Base-by-base conservation (phyloP, 2,113 vertebrate genomes). In the Myotis brandtii region DNA sequence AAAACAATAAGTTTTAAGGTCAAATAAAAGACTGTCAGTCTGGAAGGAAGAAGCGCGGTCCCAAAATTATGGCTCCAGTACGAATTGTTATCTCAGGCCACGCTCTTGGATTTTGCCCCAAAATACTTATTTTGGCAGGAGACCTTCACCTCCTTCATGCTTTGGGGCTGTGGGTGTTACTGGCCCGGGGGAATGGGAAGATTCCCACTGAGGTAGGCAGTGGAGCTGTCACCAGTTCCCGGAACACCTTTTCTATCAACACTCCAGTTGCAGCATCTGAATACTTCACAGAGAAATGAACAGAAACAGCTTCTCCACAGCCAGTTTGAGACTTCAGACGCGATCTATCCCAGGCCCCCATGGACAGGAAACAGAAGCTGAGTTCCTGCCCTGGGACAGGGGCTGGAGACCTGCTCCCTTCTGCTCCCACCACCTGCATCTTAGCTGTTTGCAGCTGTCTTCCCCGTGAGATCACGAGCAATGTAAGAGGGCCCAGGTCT, bases 1-100 rank as follows among this genome's bases (percentile, higher is more conserved):
- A 62, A 62, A 62, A 62, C 59, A 62, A 4, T 56, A 21, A 16
- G 30, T 90, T 72, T 80, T 91, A 50, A 91, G 62, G 81, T 82
- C 43, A 72, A 75, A 37, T 16, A 81, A 75, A 66, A 82, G 76
- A 43, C 77, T 21, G n/a, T 86, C 5, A 9, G 56, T 66, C 54
- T 86, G 30, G 81, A 86, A 66, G 84, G 59, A 82, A 32, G 52
- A 66, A 82, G 76, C 34, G 18, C 69, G 32, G 30, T n/a, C 16
- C 21, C 37, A n/a, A 64, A 76, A 69, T 48, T 9, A 70, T 0
- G 18, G 50, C 69, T 93, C 62, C 23, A 37, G 40, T 6, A 10
- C 18, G 21, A 40, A 48, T 30, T 67, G 18, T 16, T 48, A 34
- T 77, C 88, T 86, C 48, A 73, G 64, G 77, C 54, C 30, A 17